Evolutionary conservation across 1,140 invertebrate genomes (phyloP).

Genomic region (Cataglyphis hispanica): DNA sequence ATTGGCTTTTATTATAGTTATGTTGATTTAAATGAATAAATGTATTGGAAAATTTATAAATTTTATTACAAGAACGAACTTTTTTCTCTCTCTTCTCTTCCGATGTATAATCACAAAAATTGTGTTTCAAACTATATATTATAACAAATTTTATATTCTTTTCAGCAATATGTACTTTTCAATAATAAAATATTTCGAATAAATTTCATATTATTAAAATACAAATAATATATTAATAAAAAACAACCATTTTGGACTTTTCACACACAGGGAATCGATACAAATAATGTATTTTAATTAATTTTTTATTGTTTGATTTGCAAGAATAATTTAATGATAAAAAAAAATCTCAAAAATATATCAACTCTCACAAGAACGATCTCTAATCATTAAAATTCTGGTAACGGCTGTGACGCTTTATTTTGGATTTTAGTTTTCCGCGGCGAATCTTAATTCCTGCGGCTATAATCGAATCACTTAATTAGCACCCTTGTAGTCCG

Average conservation of each 20-base stretch:
- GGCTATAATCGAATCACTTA: constrained; percentile 84
- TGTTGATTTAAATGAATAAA: constrained; percentile 60
- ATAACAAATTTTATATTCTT: constrained; percentile 48
- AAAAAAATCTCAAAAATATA: not conserved
- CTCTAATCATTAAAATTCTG: constrained; percentile 81
- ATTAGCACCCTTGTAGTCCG: constrained; percentile 81
- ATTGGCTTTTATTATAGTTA: constrained; percentile 25
- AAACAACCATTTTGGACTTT: constrained; percentile 32
- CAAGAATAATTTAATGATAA: not conserved
- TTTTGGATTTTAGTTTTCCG: constrained; percentile 79
- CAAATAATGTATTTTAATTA: not conserved
- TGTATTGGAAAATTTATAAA: constrained; percentile 61
- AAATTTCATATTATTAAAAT: constrained; percentile 4
- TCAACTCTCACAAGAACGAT: constrained; percentile 43
- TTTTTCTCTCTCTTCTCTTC: too few species aligned
- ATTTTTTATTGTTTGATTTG: not conserved
- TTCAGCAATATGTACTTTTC: constrained; percentile 45
- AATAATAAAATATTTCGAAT: constrained; percentile 69
- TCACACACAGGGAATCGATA: not conserved
- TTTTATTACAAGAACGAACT: constrained; percentile 53
- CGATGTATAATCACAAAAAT: constrained; percentile 36
- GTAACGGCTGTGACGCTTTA: constrained; percentile 67
- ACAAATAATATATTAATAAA: constrained; percentile 18
- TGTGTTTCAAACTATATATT: constrained; percentile 27
- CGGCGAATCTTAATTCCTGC: constrained; percentile 81